Evolutionary conservation across 2,888 invertebrate genomes (phyloP).

Genomic region (Cyaniris semiargus): DNA sequence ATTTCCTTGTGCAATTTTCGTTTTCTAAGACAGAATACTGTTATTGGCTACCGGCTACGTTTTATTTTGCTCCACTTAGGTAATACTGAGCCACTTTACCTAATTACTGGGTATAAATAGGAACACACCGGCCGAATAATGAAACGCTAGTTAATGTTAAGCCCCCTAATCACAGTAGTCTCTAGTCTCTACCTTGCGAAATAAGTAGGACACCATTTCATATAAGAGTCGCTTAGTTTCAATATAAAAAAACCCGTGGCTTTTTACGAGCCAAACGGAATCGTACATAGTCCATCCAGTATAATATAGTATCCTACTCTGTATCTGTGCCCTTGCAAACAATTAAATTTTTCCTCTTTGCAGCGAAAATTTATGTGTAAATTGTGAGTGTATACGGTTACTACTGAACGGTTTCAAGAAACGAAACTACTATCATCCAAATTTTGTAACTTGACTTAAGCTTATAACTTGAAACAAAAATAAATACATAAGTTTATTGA

Average conservation of each 20-base stretch:
- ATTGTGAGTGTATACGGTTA: no score
- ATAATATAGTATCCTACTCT: no score
- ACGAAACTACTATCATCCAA: no score
- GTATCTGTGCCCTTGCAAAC: no score
- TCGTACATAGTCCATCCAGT: no score
- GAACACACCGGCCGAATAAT: not conserved
- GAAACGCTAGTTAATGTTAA: not conserved
- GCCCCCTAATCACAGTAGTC: not conserved
- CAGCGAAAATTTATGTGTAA: no score
- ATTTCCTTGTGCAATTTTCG: not conserved
- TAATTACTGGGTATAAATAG: not conserved
- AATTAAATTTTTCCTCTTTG: no score
- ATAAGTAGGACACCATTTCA: not conserved
- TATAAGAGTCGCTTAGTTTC: not conserved
- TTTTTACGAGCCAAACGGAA: no score
- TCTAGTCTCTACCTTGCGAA: not conserved
- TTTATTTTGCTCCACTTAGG: not conserved
- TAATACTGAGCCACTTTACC: not conserved
- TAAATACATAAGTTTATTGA: not conserved
- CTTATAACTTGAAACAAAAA: no score
- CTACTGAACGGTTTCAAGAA: no score
- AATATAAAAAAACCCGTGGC: no score
- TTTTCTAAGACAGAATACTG: not conserved
- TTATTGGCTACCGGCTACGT: not conserved
- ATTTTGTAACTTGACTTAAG: no score